These are phyloP conservation scores for Misgurnus anguillicaudatus DNA, from an alignment of 2,113 vertebrate species.

Conservation along the genomic window DNA sequence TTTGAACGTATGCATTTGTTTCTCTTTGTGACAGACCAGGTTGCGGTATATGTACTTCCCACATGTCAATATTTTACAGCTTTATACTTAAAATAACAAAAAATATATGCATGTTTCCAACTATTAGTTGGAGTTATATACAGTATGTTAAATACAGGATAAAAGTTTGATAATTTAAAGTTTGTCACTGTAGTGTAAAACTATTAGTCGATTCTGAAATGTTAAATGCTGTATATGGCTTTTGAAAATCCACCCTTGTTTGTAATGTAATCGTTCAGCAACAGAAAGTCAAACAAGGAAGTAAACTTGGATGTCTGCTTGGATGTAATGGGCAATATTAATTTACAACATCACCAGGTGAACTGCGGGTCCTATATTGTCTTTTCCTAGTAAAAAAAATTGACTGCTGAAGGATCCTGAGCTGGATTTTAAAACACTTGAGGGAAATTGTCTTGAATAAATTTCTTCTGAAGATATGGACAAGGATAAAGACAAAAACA, in stretches of 20 bases:
- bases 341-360: background rate
- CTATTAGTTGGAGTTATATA: too few species aligned
- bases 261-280: conserved; percentile 37
- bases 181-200: too few species aligned
- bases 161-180: too few species aligned
- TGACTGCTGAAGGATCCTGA: background rate
- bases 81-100: too few species aligned
- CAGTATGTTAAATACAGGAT: too few species aligned
- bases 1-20: too few species aligned
- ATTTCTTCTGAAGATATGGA: conserved; percentile 49
- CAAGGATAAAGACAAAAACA: conserved; percentile 6
- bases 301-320: conserved; percentile 11
- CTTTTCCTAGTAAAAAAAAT: background rate
- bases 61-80: conserved; percentile 38
- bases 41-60: too few species aligned
- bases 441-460: background rate
- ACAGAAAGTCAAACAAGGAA: conserved; percentile 56
- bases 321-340: background rate
- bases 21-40: too few species aligned
- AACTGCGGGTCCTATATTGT: background rate
- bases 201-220: background rate
- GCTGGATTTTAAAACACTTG: background rate
- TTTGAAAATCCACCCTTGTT: conserved; percentile 42
- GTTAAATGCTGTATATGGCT: background rate
- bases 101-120: too few species aligned